phyloP scores from a whole-genome alignment of 1,140 invertebrate genomes.

The Drosophila nikananu region DNA sequence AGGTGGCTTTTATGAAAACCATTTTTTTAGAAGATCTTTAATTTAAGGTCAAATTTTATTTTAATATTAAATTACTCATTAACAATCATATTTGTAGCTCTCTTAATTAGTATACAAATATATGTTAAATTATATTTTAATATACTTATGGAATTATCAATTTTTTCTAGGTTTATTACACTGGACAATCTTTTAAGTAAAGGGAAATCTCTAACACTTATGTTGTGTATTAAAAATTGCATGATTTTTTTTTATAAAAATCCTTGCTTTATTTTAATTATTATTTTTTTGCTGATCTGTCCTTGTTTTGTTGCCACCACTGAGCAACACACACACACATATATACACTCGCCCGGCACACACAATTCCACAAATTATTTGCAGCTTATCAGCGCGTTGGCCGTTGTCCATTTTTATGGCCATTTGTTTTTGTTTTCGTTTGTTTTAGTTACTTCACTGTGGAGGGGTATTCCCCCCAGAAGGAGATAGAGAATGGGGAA shows the following conservation, averaged over 20 bases:
- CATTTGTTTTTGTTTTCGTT: slow-evolving; percentile 77
- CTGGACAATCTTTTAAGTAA: no score
- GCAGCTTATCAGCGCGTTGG: slow-evolving; percentile 79
- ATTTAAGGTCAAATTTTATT: no score
- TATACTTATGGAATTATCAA: no score
- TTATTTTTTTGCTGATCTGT: not conserved
- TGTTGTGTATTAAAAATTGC: not conserved
- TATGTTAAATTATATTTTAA: no score
- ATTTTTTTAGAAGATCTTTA: no score
- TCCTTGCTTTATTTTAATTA: no score
- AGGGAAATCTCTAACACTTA: not conserved
- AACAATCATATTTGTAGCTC: no score
- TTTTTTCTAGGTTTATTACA: no score
- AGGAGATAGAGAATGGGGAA: not conserved
- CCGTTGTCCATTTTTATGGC: slow-evolving; percentile 81
- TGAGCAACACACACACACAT: not conserved
- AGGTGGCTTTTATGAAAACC: no score
- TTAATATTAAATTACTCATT: no score
- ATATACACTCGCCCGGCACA: slow-evolving; percentile 9
- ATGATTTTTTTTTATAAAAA: not conserved
- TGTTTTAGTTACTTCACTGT: slow-evolving; percentile 69
- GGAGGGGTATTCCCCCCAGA: no score
- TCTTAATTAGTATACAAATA: no score
- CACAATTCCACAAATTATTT: slow-evolving; percentile 74
- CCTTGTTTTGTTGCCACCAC: not conserved